These are phyloP conservation scores for Chloroceryle amazona DNA, from an alignment of 2,797 vertebrate genomes.

Conservation along the genomic window DNA sequence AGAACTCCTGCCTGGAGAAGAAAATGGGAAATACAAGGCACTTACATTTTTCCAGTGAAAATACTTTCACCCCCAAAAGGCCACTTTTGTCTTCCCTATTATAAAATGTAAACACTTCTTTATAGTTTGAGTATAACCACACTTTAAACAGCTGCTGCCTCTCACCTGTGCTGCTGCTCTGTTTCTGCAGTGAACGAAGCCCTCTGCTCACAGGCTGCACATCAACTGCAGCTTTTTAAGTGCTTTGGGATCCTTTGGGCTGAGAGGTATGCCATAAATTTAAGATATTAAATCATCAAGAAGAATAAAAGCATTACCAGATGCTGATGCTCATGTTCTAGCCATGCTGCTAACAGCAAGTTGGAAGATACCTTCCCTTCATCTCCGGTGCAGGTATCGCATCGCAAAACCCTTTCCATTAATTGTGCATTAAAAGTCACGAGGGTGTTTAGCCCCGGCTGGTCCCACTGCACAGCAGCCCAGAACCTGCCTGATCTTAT, in stretches of 20 bases:
- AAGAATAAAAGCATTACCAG: conserved; percentile 32
- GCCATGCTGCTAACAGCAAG: not conserved
- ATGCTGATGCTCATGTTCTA: conserved; percentile 13
- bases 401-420: not conserved
- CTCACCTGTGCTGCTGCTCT: conserved; percentile 45
- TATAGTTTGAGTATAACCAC: conserved; percentile 43
- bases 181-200: conserved; percentile 41
- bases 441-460: not conserved
- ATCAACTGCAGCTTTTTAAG: not conserved
- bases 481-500: not conserved
- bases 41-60: conserved; percentile 44
- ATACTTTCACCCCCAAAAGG: conserved; percentile 48
- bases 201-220: not conserved
- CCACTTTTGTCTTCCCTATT: conserved; percentile 47
- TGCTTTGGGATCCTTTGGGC: not conserved
- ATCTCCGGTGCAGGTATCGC: not conserved
- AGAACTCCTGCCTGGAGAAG: conserved; percentile 4
- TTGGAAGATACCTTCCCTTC: not conserved
- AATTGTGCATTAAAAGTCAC: not conserved
- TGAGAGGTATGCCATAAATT: conserved; percentile 31
- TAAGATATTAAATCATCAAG: conserved; percentile 16
- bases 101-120: conserved; percentile 55
- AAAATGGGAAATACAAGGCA: conserved; percentile 41
- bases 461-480: not conserved
- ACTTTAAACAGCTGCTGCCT: conserved; percentile 43